Evolutionary conservation across 2,113 vertebrate species (phyloP), one percentile per base, ranked within the genome.

Genomic region (Pimephales promelas): DNA sequence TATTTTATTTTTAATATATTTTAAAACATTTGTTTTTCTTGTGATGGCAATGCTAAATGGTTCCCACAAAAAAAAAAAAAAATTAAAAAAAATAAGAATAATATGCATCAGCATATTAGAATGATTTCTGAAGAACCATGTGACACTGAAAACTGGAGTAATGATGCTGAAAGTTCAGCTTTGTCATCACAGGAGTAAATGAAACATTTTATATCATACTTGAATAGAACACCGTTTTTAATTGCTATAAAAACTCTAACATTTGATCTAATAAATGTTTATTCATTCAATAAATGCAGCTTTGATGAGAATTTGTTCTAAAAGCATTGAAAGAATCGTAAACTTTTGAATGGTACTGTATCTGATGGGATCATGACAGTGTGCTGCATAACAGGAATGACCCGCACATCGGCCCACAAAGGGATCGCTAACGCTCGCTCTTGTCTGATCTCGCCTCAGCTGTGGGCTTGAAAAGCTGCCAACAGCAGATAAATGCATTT

Each of bases 401-500:
- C 28, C 49, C 11, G 54, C 20, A 31, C 24, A 70, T 70, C 49
- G 22, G 64, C 20, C 64, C 47, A 9, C 28, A 10, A 52, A 52
- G 28, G 64, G 47, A 71, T 31, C 28, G 59, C 78, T 66, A 47
- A 45, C 61, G 34, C 43, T 49, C 43, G 16, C 61, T 66, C 62
- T 47, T 49, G 78, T 66, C 31, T 64, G 20, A 81, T 81, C 79
- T 71, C 28, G 28, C 79, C 64, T 81, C 47, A 11, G 79, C 79
- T 81, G 47, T 34, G 79, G 79, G 61, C 79, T 81, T 81, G 79
- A 68, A 81, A 81, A 81, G 62, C 79, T 70, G 79, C 79, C 79
- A 81, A 81, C 43, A 56, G 47, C 45, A 81, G 79, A 81, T 81
- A 81, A 81, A 81, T 81, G 79, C 64, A 56, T 81, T 81, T 81